Evolutionary conservation across 2,888 invertebrate species (phyloP), one percentile per base, ranked within the genome.

Genomic region (Leucozona laternaria): DNA sequence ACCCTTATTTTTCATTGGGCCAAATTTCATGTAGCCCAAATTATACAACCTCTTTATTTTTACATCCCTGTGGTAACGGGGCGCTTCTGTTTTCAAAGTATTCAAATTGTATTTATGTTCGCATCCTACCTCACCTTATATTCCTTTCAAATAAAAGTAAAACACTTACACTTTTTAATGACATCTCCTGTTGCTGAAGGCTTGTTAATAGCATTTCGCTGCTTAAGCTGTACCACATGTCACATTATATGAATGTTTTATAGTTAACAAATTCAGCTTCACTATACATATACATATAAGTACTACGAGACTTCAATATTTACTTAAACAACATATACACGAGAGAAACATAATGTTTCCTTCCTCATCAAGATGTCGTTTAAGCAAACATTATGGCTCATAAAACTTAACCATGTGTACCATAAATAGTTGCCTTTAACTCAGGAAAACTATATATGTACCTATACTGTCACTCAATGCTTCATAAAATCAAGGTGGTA

Each of bases 371-470:
- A 73, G 72, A 72, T 53, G 66, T 28, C 60, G 55, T 73, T 60
- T 25, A 25, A 64, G 62, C 37, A 60, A 62, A 70, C 79, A 79
- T 82, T 78, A 73, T 60, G 53, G 31, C 53, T 40, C 78, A 78
- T 83, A 79, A 83, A 75, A 62, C 55, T 64, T 70, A 75, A 45
- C 34, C 79, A 83, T 60, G 79, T 70, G 79, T 64, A 48, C 20
- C 53, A 28, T 17, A 62, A 70, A 83, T 79, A 55, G 58, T 31
- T 68, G 48, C 22, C 53, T 50, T 37, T 68, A 37, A 37, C 20
- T 53, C 8, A 17, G 8, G 22, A 66, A 64, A 66, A 60, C 50
- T 64, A 28, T 13, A 13, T 37, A 37, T 1, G 37, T 37, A 13
- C 13, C 20, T 40, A 28, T 50, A 50, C 0, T 8, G 4, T 15